These are phyloP conservation scores for Pandion haliaetus DNA, from an alignment of 2,113 vertebrate species.

Conservation along the genomic window DNA sequence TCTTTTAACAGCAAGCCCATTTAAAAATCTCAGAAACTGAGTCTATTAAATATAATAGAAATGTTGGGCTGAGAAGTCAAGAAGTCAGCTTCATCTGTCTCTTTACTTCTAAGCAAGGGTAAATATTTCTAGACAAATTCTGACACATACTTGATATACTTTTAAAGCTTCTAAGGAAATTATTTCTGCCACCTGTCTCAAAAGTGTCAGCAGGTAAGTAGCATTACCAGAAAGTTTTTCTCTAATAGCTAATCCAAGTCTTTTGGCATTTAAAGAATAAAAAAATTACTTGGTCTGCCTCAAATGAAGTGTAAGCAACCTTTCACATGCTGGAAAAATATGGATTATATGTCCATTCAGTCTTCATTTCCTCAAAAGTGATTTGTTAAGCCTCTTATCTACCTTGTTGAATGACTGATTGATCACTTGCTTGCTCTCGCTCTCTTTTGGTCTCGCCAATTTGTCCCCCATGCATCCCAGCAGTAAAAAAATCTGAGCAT, in stretches of 20 bases:
- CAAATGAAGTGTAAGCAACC: neutral
- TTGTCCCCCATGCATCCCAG: neutral
- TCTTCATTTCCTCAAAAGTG: neutral
- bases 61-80: neutral
- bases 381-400: neutral
- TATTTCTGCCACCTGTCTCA: neutral
- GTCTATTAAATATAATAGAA: neutral
- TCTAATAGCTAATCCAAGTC: neutral
- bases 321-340: neutral
- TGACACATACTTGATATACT: neutral
- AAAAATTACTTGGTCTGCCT: neutral
- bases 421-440: neutral
- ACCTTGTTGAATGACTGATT: neutral
- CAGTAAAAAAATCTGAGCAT: neutral
- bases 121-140: neutral
- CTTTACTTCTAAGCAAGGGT: neutral
- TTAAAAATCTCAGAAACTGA: neutral
- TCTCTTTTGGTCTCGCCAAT: neutral
- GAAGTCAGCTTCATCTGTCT: neutral
- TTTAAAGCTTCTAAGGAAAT: neutral
- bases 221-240: neutral
- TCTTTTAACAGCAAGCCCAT: neutral
- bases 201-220: neutral
- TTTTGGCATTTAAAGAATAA: neutral
- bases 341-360: neutral